A percentile compares a stretch with the other conserved stretches of the same genome.
Evolutionary conservation across 37 sponge, comb jelly and placozoan genomes (phyloP).

Genomic region (Hormiphora californensis): DNA sequence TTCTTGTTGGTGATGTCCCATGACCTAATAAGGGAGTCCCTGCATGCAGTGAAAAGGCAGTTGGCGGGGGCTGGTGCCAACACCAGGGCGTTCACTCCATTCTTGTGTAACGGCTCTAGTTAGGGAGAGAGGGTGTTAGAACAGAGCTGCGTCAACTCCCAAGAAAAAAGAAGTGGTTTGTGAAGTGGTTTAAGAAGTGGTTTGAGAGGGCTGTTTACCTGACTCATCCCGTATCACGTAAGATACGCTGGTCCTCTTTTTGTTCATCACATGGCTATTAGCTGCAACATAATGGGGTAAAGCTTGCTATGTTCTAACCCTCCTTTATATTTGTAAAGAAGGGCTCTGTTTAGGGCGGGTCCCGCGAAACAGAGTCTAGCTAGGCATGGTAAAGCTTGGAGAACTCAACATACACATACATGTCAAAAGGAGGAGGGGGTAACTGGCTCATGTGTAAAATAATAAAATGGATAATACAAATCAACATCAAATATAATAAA

Average conservation of each 20-base stretch:
- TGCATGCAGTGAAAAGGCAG: conserved; percentile 76
- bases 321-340: too few relatives aligned
- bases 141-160: neutral
- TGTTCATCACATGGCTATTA: neutral
- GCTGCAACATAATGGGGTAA: neutral
- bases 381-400: too few relatives aligned
- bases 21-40: conserved; percentile 83
- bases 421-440: too few relatives aligned
- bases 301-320: neutral
- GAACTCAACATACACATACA: too few relatives aligned
- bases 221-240: conserved; percentile 69
- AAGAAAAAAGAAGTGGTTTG: neutral
- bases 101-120: conserved; percentile 63
- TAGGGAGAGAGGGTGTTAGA: neutral
- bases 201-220: neutral
- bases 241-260: conserved; percentile 63
- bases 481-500: too few relatives aligned
- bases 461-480: too few relatives aligned
- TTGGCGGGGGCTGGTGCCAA: conserved; percentile 57
- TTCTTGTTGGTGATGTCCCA: conserved; percentile 62
- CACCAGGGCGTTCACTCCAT: conserved; percentile 77
- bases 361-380: too few relatives aligned
- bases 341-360: too few relatives aligned
- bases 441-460: too few relatives aligned
- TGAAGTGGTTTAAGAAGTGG: neutral